Evolutionary conservation across 2,113 vertebrate species (phyloP).

Genomic region (Chiloscyllium plagiosum): DNA sequence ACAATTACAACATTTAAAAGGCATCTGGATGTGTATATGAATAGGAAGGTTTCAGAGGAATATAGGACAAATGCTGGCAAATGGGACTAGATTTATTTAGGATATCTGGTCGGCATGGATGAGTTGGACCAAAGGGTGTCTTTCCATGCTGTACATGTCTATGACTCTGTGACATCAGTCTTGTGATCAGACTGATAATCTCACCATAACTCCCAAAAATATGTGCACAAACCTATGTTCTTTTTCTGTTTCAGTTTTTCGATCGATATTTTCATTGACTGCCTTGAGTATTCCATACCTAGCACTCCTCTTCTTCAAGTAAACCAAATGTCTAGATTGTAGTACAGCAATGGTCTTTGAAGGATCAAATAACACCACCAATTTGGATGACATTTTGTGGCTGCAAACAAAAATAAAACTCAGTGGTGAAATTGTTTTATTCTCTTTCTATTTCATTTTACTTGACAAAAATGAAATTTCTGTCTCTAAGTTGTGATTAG

Average conservation of each 20-base stretch:
- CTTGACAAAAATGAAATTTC: not conserved
- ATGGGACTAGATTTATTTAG: no score
- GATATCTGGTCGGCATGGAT: no score
- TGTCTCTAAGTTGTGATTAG: not conserved
- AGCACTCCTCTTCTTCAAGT: not conserved
- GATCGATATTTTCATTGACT: not conserved
- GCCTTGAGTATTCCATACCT: not conserved
- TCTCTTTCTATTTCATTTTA: not conserved
- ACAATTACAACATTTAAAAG: no score
- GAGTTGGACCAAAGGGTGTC: no score
- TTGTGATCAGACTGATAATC: no score
- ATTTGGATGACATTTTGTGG: not conserved
- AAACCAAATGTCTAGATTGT: not conserved
- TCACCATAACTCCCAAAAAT: not conserved
- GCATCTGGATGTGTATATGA: no score
- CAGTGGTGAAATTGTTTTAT: not conserved
- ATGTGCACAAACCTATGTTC: not conserved
- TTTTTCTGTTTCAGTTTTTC: not conserved
- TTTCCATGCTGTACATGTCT: no score
- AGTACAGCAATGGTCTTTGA: not conserved
- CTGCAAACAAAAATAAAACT: not conserved
- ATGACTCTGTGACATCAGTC: no score
- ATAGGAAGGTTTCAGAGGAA: no score
- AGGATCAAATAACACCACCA: not conserved
- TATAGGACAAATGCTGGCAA: no score